Percentiles rank a stretch among this genome's conserved stretches.
Conservation (phyloP, 2,797 vertebrate genomes). For the Artibeus lituratus region DNA sequence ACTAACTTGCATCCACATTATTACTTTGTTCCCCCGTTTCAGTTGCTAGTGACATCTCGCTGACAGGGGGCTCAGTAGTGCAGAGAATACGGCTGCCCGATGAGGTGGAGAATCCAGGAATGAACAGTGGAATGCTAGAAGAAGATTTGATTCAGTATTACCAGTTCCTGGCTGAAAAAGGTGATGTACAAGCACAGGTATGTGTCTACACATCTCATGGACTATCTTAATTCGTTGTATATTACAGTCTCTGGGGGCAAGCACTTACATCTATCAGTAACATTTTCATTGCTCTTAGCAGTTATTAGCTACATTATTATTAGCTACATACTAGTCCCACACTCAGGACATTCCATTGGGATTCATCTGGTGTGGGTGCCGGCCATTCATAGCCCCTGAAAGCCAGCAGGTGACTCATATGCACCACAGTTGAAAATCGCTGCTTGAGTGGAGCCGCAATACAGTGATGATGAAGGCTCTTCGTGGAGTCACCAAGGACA, state of each 20-base stretch:
- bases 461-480: not conserved
- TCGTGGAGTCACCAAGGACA: not conserved
- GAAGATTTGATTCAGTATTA: slow-evolving; percentile 99
- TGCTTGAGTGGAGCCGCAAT: not conserved
- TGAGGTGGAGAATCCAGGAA: slow-evolving; percentile 96
- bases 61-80: slow-evolving; percentile 95
- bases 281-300: not conserved
- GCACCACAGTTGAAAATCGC: not conserved
- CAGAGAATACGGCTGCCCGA: slow-evolving; percentile 96
- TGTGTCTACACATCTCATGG: not conserved
- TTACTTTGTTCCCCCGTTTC: not conserved
- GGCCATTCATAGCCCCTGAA: not conserved
- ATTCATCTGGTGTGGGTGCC: not conserved
- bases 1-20: not conserved
- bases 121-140: slow-evolving; percentile 96
- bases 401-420: not conserved
- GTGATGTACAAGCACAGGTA: slow-evolving; percentile 98
- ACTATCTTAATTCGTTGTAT: not conserved
- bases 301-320: not conserved
- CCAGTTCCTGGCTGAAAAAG: slow-evolving; percentile 98
- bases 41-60: slow-evolving; percentile 96
- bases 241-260: not conserved
- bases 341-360: not conserved
- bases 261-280: not conserved
- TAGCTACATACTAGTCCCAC: not conserved